Percentiles rank a stretch among this genome's conserved stretches.
phyloP scores from a whole-genome alignment of 2,113 vertebrate species.

The Synchiropus splendidus region DNA sequence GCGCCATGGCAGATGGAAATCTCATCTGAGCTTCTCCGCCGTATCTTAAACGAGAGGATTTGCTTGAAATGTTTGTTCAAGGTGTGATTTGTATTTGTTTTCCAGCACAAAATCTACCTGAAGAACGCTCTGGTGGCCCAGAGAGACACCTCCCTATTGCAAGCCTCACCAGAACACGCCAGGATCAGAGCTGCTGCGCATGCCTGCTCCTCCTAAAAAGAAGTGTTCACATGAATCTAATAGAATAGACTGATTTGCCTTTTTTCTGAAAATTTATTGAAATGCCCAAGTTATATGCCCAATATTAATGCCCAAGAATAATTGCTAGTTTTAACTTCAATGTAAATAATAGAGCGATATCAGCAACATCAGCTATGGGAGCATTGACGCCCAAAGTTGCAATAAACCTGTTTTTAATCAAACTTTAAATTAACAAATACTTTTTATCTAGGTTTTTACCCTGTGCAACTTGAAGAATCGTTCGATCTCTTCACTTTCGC shows the following conservation, averaged over 20 bases:
- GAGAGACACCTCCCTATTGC: constrained; percentile 82
- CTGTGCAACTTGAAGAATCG: constrained; percentile 94
- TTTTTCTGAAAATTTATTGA: too few relatives aligned
- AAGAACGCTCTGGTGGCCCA: constrained; percentile 95
- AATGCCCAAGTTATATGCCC: too few relatives aligned
- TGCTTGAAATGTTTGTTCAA: too few relatives aligned
- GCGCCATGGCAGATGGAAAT: constrained; percentile 73
- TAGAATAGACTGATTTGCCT: too few relatives aligned
- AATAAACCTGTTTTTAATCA: too few relatives aligned
- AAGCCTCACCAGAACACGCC: constrained; percentile 82
- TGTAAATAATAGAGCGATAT: too few relatives aligned
- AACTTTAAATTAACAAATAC: too few relatives aligned
- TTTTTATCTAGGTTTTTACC: constrained; percentile 52
- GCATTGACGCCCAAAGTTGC: too few relatives aligned
- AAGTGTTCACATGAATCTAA: too few relatives aligned
- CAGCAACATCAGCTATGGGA: not conserved
- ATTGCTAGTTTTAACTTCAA: too few relatives aligned
- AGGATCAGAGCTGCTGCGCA: constrained; percentile 91
- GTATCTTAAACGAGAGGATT: constrained; percentile 64
- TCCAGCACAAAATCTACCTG: constrained; percentile 75
- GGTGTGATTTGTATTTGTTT: too few relatives aligned
- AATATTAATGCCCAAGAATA: too few relatives aligned
- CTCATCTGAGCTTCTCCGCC: constrained; percentile 96
- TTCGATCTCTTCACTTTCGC: constrained; percentile 91
- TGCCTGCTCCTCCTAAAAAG: constrained; percentile 82